Base-by-base conservation (phyloP, 2,113 vertebrate species). In the Scolopax mira region DNA sequence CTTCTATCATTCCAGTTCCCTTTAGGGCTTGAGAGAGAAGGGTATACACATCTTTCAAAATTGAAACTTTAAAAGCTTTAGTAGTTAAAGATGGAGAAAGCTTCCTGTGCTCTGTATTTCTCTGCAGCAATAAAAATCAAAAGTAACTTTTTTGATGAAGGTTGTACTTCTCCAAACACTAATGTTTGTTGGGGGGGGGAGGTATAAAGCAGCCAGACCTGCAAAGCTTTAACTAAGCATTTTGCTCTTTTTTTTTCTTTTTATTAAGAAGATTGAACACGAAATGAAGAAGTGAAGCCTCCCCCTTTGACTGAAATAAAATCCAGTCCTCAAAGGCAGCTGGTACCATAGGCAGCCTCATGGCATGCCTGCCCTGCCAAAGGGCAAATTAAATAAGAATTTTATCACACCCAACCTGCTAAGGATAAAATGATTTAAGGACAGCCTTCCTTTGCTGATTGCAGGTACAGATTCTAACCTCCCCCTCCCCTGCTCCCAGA, bases 261-360 rank as follows among this genome's bases (percentile, higher is more conserved):
- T 97, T 89, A 95, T 96, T 95, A 96, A 89, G 86, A 95, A 95
- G 69, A 86, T 0, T 74, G 72, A 90, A 89, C 61, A 81, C 78
- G 65, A 90, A 85, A 75, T 48, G 57, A 94, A 81, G 51, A 88
- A 74, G 8, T 72, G 27, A 95, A 90, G 16, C 65, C 57, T 94
- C 91, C 64, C 22, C 30, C 1, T 84, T 51, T 92, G 79, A 73
- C 74, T 70, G 72, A 93, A 94, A 73, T 78, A 58, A 93, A 81
- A 73, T 70, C 41, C 6, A 18, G n/a, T 78, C 65, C 52, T 90
- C 77, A 88, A 72, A 74, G 88, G 79, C 9, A 92, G 73, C 79
- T 67, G 55, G 57, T 64, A 60, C 35, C 3, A 9, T 6, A 14
- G 33, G 41, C 44, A 65, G 49, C 58, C 14, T 54, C 12, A 48